Evolutionary conservation across 2,113 vertebrate species (phyloP).

Genomic region (Chamaea fasciata): DNA sequence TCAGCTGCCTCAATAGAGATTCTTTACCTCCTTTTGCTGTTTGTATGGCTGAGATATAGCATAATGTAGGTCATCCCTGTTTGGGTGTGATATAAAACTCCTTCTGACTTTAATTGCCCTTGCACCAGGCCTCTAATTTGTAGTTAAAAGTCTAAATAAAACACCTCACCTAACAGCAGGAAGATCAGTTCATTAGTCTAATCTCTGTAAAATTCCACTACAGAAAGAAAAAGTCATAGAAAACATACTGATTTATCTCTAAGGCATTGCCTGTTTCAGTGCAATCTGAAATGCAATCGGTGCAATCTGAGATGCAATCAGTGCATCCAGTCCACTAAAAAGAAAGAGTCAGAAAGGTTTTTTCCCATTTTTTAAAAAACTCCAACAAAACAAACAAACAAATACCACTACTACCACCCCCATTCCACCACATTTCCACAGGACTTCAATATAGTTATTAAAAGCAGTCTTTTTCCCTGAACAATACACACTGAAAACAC

Average conservation of each 20-base stretch:
- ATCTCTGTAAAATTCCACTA: neutral
- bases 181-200: neutral
- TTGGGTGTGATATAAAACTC: neutral
- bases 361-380: neutral
- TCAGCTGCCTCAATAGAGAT: neutral
- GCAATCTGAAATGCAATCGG: too few species aligned
- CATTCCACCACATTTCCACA: neutral
- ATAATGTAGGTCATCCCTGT: neutral
- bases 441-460: neutral
- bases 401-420: neutral
- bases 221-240: neutral
- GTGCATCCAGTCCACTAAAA: neutral
- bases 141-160: constrained; percentile 4
- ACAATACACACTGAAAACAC: neutral
- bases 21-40: neutral
- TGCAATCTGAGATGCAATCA: neutral
- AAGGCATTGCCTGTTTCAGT: neutral
- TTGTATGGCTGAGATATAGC: neutral
- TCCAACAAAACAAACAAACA: neutral
- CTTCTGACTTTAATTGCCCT: neutral
- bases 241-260: neutral
- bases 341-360: neutral
- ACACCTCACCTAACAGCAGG: neutral
- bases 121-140: constrained; percentile 17
- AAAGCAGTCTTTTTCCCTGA: neutral